Conservation (phyloP, 1,140 invertebrate species). For the Muscidifurax raptorellus region DNA sequence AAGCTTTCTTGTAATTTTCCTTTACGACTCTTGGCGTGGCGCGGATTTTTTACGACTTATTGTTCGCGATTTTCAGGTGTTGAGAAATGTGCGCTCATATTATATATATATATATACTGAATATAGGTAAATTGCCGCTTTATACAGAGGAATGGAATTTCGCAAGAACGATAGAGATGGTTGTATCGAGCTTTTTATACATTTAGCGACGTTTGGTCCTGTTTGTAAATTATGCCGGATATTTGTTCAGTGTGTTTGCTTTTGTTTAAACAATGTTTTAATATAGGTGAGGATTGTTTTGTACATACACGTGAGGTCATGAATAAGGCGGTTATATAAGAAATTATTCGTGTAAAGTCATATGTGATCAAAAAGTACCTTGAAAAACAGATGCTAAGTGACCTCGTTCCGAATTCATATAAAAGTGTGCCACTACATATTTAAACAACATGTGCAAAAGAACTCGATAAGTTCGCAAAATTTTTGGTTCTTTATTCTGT, state of each 20-base stretch:
- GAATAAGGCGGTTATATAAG: neutral
- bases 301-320: too few relatives aligned
- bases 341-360: too few relatives aligned
- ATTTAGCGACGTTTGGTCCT: neutral
- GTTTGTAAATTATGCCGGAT: too few relatives aligned
- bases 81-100: neutral
- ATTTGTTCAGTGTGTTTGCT: neutral
- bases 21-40: slow-evolving; percentile 10
- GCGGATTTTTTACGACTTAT: neutral
- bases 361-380: neutral
- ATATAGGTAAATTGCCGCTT: neutral
- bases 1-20: slow-evolving; percentile 40
- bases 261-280: neutral
- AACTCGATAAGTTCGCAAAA: too few relatives aligned
- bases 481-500: too few relatives aligned
- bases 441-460: neutral
- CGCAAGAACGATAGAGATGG: neutral
- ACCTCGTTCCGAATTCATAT: neutral
- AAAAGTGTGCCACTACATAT: neutral
- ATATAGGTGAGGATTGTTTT: neutral
- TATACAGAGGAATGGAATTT: neutral
- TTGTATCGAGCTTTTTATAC: neutral
- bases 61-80: neutral
- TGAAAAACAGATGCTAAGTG: neutral
- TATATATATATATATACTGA: neutral